Evolutionary conservation across 2,113 vertebrate genomes (phyloP), one percentile per base, ranked within the genome.

Genomic region (Proteles cristata): DNA sequence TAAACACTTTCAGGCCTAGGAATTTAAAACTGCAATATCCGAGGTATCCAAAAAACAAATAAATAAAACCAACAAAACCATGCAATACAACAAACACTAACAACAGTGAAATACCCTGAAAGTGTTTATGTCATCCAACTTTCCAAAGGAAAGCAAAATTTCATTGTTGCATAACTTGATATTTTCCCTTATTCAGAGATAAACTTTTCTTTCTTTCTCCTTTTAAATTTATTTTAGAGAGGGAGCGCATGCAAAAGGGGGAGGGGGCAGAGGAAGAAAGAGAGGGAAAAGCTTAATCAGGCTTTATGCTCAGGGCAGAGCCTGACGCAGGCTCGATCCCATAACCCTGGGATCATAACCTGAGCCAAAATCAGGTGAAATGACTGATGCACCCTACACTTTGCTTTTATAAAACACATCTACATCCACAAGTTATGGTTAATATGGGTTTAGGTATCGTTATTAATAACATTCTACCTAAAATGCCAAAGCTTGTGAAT

Each of bases 81-180:
- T 74, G 9, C 0, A 84, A n/a, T 69, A 11, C 19, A 92, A 66
- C 35, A 73, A 73, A 86, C 12, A 71, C 53, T 11, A 92, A 48
- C 5, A 43, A 33, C 11, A 94, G 25, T 25, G 96, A 94, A 90
- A 84, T 93, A 93, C 76, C 81, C 35, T 50, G n/a, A 91, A 90
- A 80, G 48, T 65, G 0, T 82, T 11, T 79, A 50, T 28, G 6
- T 74, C 74, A 55, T 45, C 25, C 19, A 76, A 39, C 7, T 76
- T 88, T 21, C 9, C 12, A 73, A 76, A 92, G n/a, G 85, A 92
- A 94, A 86, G 28, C 6, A 96, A 11, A 90, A 82, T 86, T 97
- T 92, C 8, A 39, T 39, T 45, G 9, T 82, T 94, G 66, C 5
- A 48, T 80, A 76, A 61, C 6, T 79, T 88, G 16, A 28, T 88